Base-by-base conservation (phyloP, 2,888 invertebrate species). In the Andrena fulva region DNA sequence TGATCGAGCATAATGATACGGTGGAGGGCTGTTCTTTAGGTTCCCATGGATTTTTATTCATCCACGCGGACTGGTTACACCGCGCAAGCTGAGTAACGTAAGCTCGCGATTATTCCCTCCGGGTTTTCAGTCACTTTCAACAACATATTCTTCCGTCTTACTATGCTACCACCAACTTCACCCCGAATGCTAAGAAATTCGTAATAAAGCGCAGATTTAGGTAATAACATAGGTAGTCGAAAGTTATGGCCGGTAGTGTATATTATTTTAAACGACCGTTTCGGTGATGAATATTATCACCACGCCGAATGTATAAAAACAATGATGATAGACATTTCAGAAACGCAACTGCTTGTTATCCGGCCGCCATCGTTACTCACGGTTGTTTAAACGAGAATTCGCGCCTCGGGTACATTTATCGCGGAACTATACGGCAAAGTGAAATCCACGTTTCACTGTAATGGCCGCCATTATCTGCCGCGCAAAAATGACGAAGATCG, bases 361-460 rank as follows among this genome's bases (percentile, higher is more conserved):
- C 48, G 42, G 12, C 62, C 52, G 48, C 31, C 80, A 33, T 35
- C 62, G 67, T 77, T 77, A 56, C 62, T 62, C 67, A 62, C 42
- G 67, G 63, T 64, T 75, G 64, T 87, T 69, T 78, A 64, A 74
- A 79, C 75, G 27, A 16, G 42, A 76, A 71, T 63, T 74, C 60
- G 29, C 71, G 54, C 2, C 63, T 50, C 62, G 33, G 62, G 12
- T 50, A 27, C 63, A 54, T 64, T 69, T 59, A 71, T 68, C 52
- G 67, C 68, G 12, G 64, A 68, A 68, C 59, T 72, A 75, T 50
- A 20, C 62, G 12, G 64, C 50, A 66, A 70, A 66, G 69, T 68
- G 73, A 85, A 87, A 87, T 86, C 82, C 78, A 35, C 64, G 52
- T 77, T 73, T 75, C 68, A 12, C 56, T 54, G 67, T 78, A 87